These are phyloP conservation scores for Alviniconcha marisindica DNA, from an alignment of 1,140 invertebrate genomes.

Conservation along the genomic window DNA sequence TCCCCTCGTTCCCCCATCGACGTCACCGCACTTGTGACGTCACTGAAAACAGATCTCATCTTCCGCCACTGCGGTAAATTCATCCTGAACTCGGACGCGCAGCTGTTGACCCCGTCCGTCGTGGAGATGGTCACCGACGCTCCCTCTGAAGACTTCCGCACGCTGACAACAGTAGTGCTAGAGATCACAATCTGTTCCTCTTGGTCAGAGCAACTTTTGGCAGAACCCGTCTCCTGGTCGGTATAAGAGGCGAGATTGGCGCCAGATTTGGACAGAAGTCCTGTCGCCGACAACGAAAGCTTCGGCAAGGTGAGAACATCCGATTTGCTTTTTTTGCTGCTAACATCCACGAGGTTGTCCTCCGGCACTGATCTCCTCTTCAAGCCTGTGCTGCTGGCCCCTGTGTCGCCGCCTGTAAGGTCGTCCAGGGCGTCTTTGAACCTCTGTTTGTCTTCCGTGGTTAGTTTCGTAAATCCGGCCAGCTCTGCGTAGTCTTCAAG, in stretches of 20 bases:
- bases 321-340: not conserved
- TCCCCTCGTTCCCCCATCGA: not conserved
- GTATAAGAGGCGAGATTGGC: not conserved
- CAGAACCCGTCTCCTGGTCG: not conserved
- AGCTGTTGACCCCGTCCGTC: not conserved
- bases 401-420: not conserved
- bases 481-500: constrained; percentile 6
- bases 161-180: not conserved
- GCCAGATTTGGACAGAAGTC: not conserved
- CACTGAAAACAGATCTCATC: not conserved
- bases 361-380: not conserved
- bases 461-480: not conserved
- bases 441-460: not conserved
- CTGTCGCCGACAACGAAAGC: not conserved
- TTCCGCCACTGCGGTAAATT: not conserved
- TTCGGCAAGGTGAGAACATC: not conserved
- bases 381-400: not conserved
- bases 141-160: not conserved
- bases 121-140: not conserved
- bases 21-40: not conserved
- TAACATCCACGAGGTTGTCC: not conserved
- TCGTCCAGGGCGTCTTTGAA: not conserved
- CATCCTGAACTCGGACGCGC: not conserved
- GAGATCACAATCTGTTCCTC: not conserved
- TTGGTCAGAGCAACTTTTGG: not conserved